Evolutionary conservation across 2,888 invertebrate species (phyloP), one percentile per base, ranked within the genome.

Genomic region (Epirrhoe tristata): DNA sequence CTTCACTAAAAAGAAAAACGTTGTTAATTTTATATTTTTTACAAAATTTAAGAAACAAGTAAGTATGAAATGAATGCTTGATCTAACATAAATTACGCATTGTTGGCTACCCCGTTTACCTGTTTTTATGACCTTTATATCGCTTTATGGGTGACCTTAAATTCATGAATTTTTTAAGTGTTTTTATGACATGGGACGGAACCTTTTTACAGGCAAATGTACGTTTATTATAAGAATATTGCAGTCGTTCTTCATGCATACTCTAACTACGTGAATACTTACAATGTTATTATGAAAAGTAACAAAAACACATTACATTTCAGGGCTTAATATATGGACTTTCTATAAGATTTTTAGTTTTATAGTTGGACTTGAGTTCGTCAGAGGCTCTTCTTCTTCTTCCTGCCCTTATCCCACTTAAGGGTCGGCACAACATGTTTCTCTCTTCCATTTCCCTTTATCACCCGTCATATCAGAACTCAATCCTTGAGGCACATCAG

Each of bases 121-220:
- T 6, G 63, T 32, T 58, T 69, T 69, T 63, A 69, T 50, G 65
- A 53, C 61, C 50, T 69, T 70, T 67, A 58, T 58, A 67, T 66
- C 62, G 58, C 32, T 70, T 67, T 67, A 67, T 58, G 63, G 55
- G 63, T 63, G 62, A 66, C 65, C 66, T 58, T 66, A 65, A 65
- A 66, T 62, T 67, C 66, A 71, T 73, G 69, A 69, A 68, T 69
- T 69, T 66, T 58, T 58, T 12, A 59, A 64, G 36, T 39, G 39
- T 51, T 53, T 52, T 58, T 34, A 58, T 57, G 62, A 34, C 66
- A 57, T 54, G 61, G 43, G 32, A 52, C 36, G 36, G 43, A 58
- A 43, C 63, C 32, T 57, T 63, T 48, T 63, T 55, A 43, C 43
- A 46, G 34, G 4, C 16, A 58, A 58, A 58, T 52, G 32, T 54